A percentile compares a stretch with the other conserved stretches of the same genome.
phyloP scores from a whole-genome alignment of 2,113 vertebrate genomes.

The Mormyrus lacerda region DNA sequence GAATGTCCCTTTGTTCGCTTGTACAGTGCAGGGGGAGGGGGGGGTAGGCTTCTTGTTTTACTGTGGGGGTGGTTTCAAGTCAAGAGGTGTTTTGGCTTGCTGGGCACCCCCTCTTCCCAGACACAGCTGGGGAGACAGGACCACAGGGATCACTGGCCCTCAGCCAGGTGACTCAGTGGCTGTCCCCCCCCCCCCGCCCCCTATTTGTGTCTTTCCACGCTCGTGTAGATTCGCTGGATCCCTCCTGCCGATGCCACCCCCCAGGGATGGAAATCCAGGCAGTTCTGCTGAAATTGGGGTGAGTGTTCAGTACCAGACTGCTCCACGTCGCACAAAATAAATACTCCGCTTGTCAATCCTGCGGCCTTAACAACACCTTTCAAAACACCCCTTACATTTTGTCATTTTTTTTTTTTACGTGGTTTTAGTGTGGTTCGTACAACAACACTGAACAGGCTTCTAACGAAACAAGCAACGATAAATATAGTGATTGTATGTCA shows the following conservation, averaged over 20 bases:
- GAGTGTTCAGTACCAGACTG: conserved; percentile 38
- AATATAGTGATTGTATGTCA: not conserved
- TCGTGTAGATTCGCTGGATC: conserved; percentile 65
- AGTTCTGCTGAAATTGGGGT: conserved; percentile 72
- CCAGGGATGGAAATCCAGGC: conserved; percentile 73
- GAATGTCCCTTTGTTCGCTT: not conserved
- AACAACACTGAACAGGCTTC: not conserved
- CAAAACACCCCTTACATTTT: not conserved
- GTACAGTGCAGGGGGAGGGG: not conserved
- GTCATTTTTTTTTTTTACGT: not conserved
- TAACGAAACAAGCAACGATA: not conserved
- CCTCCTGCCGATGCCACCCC: conserved; percentile 65
- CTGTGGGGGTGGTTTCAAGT: not conserved
- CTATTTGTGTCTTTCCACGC: not conserved
- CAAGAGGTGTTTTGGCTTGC: not conserved
- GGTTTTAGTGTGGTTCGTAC: not conserved
- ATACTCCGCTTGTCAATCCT: not conserved
- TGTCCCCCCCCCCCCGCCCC: not conserved
- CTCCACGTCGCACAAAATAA: not conserved
- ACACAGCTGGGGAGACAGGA: not conserved
- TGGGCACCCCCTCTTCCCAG: not conserved
- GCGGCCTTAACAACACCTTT: not conserved
- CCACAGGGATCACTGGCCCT: not conserved
- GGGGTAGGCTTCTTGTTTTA: not conserved
- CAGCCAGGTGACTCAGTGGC: not conserved